Evolutionary conservation across 2,113 vertebrate genomes (phyloP).

Genomic region (Callospermophilus lateralis): DNA sequence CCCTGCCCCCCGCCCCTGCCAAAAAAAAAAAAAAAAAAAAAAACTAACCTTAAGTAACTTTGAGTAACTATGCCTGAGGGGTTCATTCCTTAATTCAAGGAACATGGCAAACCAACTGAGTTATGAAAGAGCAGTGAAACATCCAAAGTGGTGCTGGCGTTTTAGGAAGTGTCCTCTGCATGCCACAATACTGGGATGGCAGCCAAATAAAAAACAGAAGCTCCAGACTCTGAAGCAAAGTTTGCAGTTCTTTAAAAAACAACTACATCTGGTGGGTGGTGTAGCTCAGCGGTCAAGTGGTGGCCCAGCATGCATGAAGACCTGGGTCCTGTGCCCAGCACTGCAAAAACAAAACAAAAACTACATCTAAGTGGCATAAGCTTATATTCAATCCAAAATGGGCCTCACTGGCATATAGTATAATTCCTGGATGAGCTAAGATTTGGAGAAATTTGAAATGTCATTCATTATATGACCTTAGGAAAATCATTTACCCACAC

Average conservation of each 20-base stretch:
- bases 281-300: background rate
- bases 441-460: constrained; percentile 33
- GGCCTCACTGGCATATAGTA: background rate
- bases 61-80: background rate
- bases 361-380: background rate
- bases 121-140: background rate
- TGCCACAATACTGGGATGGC: background rate
- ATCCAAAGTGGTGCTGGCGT: background rate
- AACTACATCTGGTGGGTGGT: no score
- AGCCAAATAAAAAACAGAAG: background rate
- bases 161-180: background rate
- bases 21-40: no score
- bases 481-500: background rate
- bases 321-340: background rate
- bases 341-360: background rate
- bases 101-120: background rate
- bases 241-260: constrained; percentile 12
- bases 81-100: background rate
- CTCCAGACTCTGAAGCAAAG: background rate
- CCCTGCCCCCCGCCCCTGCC: no score
- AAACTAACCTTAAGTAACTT: background rate
- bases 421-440: constrained; percentile 20
- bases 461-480: background rate
- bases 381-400: background rate
- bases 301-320: background rate